A percentile compares a stretch with the other conserved stretches of the same genome.
Conservation (phyloP, 1,140 invertebrate genomes). For the Ceratosolen fusciceps region DNA sequence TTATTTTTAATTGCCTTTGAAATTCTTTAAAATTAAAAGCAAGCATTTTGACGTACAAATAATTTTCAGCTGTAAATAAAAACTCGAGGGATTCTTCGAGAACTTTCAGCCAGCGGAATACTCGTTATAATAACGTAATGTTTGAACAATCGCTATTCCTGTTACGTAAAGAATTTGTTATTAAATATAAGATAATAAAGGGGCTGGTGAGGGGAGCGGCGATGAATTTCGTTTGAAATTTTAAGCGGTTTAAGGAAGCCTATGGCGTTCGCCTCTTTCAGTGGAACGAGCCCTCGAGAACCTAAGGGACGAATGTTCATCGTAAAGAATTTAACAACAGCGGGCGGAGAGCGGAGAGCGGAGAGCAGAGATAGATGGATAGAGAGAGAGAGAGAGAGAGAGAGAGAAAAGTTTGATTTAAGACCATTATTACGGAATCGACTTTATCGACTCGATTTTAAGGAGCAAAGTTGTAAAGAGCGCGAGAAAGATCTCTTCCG, state of each 20-base stretch:
- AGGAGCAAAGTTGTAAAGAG: slow-evolving; percentile 56
- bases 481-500: background rate
- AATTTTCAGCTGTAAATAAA: too few relatives aligned
- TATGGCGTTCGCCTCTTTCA: slow-evolving; percentile 51
- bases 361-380: too few relatives aligned
- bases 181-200: slow-evolving; percentile 49
- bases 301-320: slow-evolving; percentile 59
- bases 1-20: too few relatives aligned
- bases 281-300: slow-evolving; percentile 49
- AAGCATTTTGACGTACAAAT: too few relatives aligned
- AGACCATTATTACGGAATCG: slow-evolving; percentile 61
- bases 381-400: too few relatives aligned
- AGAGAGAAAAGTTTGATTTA: slow-evolving; percentile 60
- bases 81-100: too few relatives aligned
- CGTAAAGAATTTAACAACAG: slow-evolving; percentile 65
- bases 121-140: too few relatives aligned
- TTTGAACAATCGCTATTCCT: too few relatives aligned
- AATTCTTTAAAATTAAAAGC: too few relatives aligned
- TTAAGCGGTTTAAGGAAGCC: background rate
- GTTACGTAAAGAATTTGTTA: too few relatives aligned
- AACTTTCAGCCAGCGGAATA: too few relatives aligned
- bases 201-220: slow-evolving; percentile 31
- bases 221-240: background rate
- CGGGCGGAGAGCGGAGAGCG: slow-evolving; percentile 48
- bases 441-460: slow-evolving; percentile 64